Evolutionary conservation across 2,888 invertebrate species (phyloP).

Genomic region (Drosophila eohydei): DNA sequence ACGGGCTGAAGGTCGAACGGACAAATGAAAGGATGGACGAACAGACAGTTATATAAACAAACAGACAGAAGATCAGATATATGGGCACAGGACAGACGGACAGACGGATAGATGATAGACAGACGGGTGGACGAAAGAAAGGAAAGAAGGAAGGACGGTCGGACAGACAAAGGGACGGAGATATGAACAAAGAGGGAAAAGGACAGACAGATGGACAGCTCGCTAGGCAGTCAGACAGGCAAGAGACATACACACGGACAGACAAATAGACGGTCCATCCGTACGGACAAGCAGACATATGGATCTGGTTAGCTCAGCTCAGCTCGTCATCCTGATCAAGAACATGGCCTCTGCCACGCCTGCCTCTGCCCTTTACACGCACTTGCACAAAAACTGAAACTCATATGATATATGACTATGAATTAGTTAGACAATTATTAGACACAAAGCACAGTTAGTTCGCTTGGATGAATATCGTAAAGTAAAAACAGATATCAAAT

Average conservation of each 20-base stretch:
- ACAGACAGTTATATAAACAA: too few relatives aligned
- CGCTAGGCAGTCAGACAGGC: background rate
- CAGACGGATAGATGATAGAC: background rate
- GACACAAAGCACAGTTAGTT: background rate
- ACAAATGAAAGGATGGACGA: too few relatives aligned
- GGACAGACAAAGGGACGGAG: background rate
- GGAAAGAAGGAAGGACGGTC: too few relatives aligned
- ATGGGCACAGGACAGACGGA: background rate
- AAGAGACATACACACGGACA: background rate
- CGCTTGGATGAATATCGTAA: background rate
- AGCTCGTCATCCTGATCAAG: background rate
- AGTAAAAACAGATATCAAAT: background rate
- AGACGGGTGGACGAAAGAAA: background rate
- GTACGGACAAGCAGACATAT: too few relatives aligned
- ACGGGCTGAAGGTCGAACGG: background rate
- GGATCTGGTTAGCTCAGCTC: too few relatives aligned
- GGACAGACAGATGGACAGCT: background rate
- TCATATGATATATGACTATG: background rate
- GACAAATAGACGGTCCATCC: background rate
- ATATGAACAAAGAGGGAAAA: background rate
- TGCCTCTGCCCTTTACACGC: too few relatives aligned
- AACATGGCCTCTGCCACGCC: background rate
- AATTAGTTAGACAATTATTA: background rate
- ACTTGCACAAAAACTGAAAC: too few relatives aligned
- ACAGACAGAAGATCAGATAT: too few relatives aligned